Conservation (phyloP, 2,113 vertebrate species). For the Zosterops hypoxanthus region DNA sequence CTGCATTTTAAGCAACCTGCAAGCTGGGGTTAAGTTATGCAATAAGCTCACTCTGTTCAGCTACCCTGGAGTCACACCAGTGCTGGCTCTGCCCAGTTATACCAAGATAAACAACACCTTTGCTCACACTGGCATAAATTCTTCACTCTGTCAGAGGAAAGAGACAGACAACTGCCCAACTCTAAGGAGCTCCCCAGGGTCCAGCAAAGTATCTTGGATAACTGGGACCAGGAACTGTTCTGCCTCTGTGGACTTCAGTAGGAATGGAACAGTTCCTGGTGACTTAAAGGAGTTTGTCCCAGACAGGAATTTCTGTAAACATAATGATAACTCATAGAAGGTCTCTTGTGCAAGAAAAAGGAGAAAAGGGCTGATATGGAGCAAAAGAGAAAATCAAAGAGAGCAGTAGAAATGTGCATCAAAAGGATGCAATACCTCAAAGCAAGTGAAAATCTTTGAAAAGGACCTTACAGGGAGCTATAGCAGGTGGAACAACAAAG, state of each 20-base stretch:
- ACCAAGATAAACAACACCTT: background rate
- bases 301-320: slow-evolving; percentile 1
- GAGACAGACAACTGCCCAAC: background rate
- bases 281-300: background rate
- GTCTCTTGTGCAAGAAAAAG: background rate
- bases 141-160: background rate
- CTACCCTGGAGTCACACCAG: background rate
- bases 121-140: background rate
- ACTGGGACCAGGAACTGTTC: background rate
- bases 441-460: background rate
- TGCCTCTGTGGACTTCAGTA: background rate
- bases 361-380: background rate
- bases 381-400: background rate
- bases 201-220: background rate
- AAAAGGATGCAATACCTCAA: background rate
- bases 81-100: background rate
- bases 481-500: background rate
- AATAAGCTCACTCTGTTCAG: background rate
- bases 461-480: background rate
- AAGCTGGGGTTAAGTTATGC: background rate
- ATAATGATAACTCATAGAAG: background rate
- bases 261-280: background rate
- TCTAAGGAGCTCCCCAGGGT: background rate
- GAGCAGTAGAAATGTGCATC: background rate
- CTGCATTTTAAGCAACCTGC: background rate